Percentiles rank a stretch among this genome's conserved stretches.
phyloP scores from a whole-genome alignment of 2,888 invertebrate species.

The Barypeithes pellucidus region DNA sequence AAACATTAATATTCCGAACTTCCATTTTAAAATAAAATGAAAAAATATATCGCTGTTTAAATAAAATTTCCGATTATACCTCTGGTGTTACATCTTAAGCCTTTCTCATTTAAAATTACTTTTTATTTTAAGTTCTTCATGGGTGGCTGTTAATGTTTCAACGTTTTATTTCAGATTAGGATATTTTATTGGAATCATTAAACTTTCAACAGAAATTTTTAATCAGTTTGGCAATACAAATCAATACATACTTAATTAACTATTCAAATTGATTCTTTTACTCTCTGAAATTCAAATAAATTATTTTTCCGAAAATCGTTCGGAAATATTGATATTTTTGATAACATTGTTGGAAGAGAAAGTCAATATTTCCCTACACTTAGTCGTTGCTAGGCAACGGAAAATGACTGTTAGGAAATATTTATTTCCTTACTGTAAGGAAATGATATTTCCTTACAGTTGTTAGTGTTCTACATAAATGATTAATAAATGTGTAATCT shows the following conservation, averaged over 20 bases:
- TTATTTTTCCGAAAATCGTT: too few relatives aligned
- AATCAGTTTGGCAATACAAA: constrained; percentile 5
- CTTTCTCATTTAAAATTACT: constrained; percentile 23
- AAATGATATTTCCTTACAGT: too few relatives aligned
- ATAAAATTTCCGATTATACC: constrained; percentile 21
- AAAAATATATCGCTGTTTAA: constrained; percentile 17
- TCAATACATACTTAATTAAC: not conserved
- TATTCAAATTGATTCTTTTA: too few relatives aligned
- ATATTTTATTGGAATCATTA: constrained; percentile 11
- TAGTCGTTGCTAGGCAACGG: too few relatives aligned
- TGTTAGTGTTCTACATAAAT: too few relatives aligned
- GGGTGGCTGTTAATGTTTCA: constrained; percentile 28
- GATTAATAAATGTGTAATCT: too few relatives aligned
- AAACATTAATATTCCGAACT: constrained; percentile 9
- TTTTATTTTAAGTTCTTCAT: constrained; percentile 26
- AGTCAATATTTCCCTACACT: too few relatives aligned
- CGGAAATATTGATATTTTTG: too few relatives aligned
- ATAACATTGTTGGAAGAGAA: too few relatives aligned
- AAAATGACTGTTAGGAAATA: too few relatives aligned
- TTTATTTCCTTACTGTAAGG: too few relatives aligned
- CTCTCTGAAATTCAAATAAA: not conserved
- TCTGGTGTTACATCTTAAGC: constrained; percentile 35
- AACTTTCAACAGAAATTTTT: constrained; percentile 12
- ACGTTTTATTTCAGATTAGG: constrained; percentile 8
- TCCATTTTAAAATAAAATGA: constrained; percentile 3